Conservation (phyloP, 2,113 vertebrate genomes). For the Cinclus cinclus region DNA sequence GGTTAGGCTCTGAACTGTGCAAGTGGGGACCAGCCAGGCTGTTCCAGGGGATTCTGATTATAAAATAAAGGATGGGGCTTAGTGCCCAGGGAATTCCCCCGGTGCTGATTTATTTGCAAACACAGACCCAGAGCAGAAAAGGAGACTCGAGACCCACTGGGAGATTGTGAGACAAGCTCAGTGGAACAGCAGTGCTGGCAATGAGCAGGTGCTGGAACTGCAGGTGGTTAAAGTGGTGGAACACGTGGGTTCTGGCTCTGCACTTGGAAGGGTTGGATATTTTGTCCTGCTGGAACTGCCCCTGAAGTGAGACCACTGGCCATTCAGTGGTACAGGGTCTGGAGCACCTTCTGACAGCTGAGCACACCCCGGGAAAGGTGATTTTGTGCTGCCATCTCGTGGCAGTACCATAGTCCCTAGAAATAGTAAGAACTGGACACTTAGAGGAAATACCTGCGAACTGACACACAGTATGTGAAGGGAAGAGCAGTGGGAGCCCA, state of each 20-base stretch:
- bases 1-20: neutral
- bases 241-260: fast-evolving
- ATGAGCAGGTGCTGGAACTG: neutral
- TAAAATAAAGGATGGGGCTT: neutral
- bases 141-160: no score
- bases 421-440: fast-evolving
- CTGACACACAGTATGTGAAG: fast-evolving
- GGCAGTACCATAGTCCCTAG: neutral
- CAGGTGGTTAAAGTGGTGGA: neutral
- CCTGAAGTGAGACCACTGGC: neutral
- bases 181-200: neutral
- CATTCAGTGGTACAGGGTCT: fast-evolving
- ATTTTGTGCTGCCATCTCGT: constrained; percentile 50
- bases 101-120: neutral
- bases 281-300: neutral
- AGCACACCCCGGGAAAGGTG: fast-evolving
- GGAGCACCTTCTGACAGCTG: fast-evolving
- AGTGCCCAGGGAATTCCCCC: neutral
- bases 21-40: neutral
- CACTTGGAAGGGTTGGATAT: neutral
- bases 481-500: neutral
- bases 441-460: fast-evolving
- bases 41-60: neutral
- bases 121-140: neutral
- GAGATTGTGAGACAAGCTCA: neutral